Percentiles rank a stretch among this genome's conserved stretches.
Conservation (phyloP, 2,888 invertebrate genomes). For the Doris montereyensis region DNA sequence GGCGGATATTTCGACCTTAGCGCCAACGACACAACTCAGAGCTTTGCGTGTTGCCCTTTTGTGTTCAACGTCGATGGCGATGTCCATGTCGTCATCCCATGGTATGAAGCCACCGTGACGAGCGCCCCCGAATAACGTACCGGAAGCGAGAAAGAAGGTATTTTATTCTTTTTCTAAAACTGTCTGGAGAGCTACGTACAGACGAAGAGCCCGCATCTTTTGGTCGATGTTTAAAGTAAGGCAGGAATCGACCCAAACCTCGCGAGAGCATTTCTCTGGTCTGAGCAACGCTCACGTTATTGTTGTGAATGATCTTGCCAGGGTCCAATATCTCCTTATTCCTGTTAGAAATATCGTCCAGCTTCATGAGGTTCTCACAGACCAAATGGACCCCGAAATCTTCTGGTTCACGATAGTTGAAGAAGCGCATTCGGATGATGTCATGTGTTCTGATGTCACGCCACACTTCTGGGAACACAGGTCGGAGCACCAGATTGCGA, state of each 20-base stretch:
- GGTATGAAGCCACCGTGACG: background rate
- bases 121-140: background rate
- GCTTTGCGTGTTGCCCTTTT: background rate
- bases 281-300: background rate
- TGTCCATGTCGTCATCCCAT: background rate
- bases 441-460: background rate
- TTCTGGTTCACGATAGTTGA: background rate
- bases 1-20: background rate
- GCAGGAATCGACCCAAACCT: background rate
- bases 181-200: too few relatives aligned
- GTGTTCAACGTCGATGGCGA: background rate
- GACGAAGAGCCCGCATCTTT: too few relatives aligned
- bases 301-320: background rate
- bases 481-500: background rate
- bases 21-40: background rate
- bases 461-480: background rate
- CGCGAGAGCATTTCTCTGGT: too few relatives aligned
- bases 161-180: too few relatives aligned
- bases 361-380: background rate
- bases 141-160: background rate
- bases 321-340: background rate
- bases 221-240: background rate
- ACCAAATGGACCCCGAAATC: too few relatives aligned
- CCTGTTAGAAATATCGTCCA: background rate
- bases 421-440: background rate